A percentile compares a stretch with the other conserved stretches of the same genome.
Evolutionary conservation across 2,797 vertebrate species (phyloP).

Genomic region (Bradypodion ventrale): DNA sequence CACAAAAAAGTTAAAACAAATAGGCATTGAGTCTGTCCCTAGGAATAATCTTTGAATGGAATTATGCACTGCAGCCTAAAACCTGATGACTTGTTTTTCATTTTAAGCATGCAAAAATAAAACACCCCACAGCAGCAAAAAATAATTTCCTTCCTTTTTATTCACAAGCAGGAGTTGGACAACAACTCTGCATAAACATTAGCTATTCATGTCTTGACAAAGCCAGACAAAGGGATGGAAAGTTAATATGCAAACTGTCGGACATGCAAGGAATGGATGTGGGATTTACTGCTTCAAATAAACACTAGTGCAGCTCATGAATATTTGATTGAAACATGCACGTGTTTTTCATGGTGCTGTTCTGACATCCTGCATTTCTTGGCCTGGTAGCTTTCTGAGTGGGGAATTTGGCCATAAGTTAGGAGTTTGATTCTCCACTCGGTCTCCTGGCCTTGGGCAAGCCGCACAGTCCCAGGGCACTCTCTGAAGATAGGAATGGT

Average conservation of each 20-base stretch:
- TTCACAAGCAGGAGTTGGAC: slow-evolving; percentile 60
- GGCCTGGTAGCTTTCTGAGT: neutral
- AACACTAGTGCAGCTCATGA: slow-evolving; percentile 66
- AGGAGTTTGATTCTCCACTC: too few species aligned
- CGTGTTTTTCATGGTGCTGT: slow-evolving; percentile 44
- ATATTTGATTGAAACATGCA: slow-evolving; percentile 71
- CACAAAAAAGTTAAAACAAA: too few species aligned
- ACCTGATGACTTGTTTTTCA: slow-evolving; percentile 40
- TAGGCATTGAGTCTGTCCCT: too few species aligned
- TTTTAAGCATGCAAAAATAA: slow-evolving; percentile 41
- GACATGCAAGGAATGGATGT: slow-evolving; percentile 59
- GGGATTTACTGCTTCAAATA: slow-evolving; percentile 74
- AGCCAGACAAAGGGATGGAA: slow-evolving; percentile 46
- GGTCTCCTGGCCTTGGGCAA: too few species aligned
- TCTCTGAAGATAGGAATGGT: too few species aligned
- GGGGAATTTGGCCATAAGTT: too few species aligned
- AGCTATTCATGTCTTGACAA: slow-evolving; percentile 59
- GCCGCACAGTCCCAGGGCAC: too few species aligned
- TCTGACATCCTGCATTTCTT: neutral
- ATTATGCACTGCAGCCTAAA: slow-evolving; percentile 3
- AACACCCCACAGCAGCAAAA: neutral
- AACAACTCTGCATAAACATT: slow-evolving; percentile 63
- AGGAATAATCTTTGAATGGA: neutral
- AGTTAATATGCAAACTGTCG: slow-evolving; percentile 52
- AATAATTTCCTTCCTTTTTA: slow-evolving; percentile 21